Evolutionary conservation across 92 coral and sea anemone genomes (phyloP).

Genomic region (Meandrina meandrites): DNA sequence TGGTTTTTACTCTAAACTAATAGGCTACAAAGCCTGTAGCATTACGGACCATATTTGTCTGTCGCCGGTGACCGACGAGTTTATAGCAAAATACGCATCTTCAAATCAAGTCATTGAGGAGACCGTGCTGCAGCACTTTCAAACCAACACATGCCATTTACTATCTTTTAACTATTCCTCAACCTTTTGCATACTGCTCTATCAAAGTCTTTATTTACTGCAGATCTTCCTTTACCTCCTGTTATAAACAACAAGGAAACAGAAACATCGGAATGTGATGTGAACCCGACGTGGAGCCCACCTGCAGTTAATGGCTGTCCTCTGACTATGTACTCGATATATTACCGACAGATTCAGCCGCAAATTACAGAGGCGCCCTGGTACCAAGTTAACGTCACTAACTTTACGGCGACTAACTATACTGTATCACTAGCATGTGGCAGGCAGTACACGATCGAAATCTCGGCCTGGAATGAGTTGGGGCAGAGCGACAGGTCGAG

Average conservation of each 20-base stretch:
- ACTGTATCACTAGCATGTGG: background rate
- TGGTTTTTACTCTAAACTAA: no score
- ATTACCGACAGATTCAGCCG: background rate
- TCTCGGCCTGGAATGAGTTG: slow-evolving; percentile 29
- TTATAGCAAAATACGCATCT: no score
- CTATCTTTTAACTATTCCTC: background rate
- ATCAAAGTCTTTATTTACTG: background rate
- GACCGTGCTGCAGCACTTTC: background rate
- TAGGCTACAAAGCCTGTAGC: no score
- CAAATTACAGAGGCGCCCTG: background rate
- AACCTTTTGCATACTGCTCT: background rate
- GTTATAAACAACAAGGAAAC: background rate
- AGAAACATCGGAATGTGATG: background rate
- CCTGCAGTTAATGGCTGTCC: slow-evolving; percentile 10
- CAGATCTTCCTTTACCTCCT: slow-evolving; percentile 16
- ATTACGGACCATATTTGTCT: no score
- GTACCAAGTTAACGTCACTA: slow-evolving; percentile 3
- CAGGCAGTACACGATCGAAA: slow-evolving; percentile 4
- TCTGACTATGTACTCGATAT: slow-evolving; percentile 22
- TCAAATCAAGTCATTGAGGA: background rate
- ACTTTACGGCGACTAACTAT: background rate
- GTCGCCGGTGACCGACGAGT: no score
- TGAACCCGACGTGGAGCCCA: background rate
- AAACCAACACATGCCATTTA: background rate
- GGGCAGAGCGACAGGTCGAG: slow-evolving; percentile 12